Evolutionary conservation across 2,113 vertebrate genomes (phyloP).

Genomic region (Athene cunicularia): DNA sequence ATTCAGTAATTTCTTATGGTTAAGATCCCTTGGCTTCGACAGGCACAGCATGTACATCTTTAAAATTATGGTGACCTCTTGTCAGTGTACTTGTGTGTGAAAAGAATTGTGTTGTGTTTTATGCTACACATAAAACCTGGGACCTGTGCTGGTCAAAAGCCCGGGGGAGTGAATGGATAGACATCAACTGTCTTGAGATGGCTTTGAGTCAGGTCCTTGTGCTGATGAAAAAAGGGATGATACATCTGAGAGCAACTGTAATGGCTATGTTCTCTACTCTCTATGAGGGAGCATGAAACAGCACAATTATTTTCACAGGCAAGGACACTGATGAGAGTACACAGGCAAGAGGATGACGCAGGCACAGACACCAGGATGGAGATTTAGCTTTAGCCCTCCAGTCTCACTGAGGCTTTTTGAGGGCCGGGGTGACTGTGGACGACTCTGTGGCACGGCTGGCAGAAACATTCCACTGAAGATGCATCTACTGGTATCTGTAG

Average conservation of each 20-base stretch:
- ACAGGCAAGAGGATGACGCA: not conserved
- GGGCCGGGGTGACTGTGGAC: not conserved
- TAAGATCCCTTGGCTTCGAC: not conserved
- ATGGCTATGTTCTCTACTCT: not conserved
- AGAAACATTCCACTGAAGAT: not conserved
- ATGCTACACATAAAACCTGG: not conserved
- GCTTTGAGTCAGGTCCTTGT: not conserved
- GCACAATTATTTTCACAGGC: not conserved
- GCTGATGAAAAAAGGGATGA: not conserved
- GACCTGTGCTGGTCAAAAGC: not conserved
- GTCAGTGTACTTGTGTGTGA: not conserved
- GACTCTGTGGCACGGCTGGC: fast-evolving
- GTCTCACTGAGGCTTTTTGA: not conserved
- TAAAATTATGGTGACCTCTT: not conserved
- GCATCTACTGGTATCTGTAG: not conserved
- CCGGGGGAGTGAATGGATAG: not conserved
- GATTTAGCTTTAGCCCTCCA: not conserved
- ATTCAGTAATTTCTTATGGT: not conserved
- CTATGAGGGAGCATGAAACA: not conserved
- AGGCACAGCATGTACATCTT: not conserved
- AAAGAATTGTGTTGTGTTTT: not conserved
- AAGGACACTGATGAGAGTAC: not conserved
- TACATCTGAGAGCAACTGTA: not conserved
- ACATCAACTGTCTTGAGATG: not conserved
- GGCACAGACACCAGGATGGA: not conserved